These are phyloP conservation scores for Trichacis sp. DNA, from an alignment of 2,888 invertebrate genomes.

Conservation along the genomic window DNA sequence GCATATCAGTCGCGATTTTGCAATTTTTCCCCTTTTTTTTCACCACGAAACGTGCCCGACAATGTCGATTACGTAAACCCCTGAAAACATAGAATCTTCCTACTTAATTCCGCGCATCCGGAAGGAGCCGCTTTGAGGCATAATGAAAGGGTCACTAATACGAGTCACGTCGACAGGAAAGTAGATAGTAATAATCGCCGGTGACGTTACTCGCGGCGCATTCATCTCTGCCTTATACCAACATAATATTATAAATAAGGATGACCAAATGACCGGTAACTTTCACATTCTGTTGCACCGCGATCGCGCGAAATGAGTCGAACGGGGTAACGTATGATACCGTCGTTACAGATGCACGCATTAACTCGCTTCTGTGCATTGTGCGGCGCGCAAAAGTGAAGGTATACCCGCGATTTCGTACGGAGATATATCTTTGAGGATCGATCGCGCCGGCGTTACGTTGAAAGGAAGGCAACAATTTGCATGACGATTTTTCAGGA, in stretches of 20 bases:
- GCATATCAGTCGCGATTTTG: neutral
- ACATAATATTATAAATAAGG: conserved; percentile 34
- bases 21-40: neutral
- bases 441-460: too few relatives aligned
- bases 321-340: conserved; percentile 20
- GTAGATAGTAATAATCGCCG: conserved; percentile 30
- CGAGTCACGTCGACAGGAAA: conserved; percentile 34
- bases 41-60: neutral
- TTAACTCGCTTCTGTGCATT: neutral
- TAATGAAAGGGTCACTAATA: conserved; percentile 19
- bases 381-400: neutral
- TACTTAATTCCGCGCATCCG: conserved; percentile 24
- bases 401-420: conserved; percentile 9
- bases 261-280: conserved; percentile 49
- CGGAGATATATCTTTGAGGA: too few relatives aligned
- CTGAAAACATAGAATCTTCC: conserved; percentile 22
- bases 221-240: conserved; percentile 21
- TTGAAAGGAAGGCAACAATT: too few relatives aligned
- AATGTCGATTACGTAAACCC: conserved; percentile 16
- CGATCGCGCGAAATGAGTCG: conserved; percentile 12
- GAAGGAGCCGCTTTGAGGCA: conserved; percentile 20
- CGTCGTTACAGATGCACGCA: neutral
- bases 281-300: conserved; percentile 48
- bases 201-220: conserved; percentile 17
- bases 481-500: too few relatives aligned